phyloP scores from a whole-genome alignment of 2,888 invertebrate genomes.

The Cistogaster globosa region DNA sequence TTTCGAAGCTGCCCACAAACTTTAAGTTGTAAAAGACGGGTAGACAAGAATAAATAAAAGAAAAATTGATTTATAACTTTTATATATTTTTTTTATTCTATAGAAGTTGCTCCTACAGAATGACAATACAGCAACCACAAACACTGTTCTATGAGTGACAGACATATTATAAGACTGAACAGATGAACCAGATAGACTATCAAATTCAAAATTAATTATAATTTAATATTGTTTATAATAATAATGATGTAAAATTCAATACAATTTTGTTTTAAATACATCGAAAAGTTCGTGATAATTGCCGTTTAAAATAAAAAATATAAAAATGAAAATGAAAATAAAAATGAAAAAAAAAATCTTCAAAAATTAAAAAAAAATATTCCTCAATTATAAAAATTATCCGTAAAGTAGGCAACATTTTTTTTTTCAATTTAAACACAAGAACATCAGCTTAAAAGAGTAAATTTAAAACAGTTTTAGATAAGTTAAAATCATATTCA shows the following conservation, averaged over 20 bases:
- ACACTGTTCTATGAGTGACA: too few species aligned
- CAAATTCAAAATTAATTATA: background rate
- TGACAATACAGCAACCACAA: too few species aligned
- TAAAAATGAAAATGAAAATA: background rate
- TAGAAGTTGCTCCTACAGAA: too few species aligned
- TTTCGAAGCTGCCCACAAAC: constrained; percentile 40
- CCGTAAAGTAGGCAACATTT: too few species aligned
- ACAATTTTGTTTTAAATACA: constrained; percentile 55
- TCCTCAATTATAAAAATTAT: too few species aligned
- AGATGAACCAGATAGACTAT: constrained; percentile 6
- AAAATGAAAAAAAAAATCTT: too few species aligned
- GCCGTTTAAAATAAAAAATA: constrained; percentile 4
- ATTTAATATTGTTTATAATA: constrained; percentile 22
- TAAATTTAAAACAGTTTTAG: too few species aligned
- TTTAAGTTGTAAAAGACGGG: constrained; percentile 34
- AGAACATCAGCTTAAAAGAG: too few species aligned
- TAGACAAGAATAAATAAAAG: constrained; percentile 53
- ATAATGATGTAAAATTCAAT: constrained; percentile 64
- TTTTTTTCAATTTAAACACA: too few species aligned
- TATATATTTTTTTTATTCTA: constrained; percentile 1
- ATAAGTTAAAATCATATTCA: too few species aligned
- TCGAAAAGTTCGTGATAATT: constrained; percentile 8
- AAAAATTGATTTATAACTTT: constrained; percentile 70
- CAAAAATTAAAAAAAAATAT: too few species aligned
- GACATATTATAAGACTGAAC: background rate